phyloP scores from a whole-genome alignment of 2,888 invertebrate genomes.

The Ethmia dodecea region DNA sequence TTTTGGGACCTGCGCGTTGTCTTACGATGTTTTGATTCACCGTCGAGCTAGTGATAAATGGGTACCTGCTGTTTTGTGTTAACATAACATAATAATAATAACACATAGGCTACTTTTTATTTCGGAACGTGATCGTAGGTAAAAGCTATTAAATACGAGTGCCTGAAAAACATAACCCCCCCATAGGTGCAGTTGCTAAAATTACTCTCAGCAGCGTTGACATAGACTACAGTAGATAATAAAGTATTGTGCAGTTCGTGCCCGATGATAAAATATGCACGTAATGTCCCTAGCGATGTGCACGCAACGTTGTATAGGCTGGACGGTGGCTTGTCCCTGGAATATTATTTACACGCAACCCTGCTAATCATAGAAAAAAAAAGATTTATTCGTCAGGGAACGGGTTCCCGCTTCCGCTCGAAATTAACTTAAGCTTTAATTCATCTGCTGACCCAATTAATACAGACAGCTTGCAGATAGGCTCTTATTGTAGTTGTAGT shows the following conservation, averaged over 20 bases:
- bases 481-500: conserved; percentile 19
- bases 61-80: too few relatives aligned
- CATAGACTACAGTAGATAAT: conserved; percentile 87
- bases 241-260: conserved; percentile 21
- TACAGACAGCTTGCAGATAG: conserved; percentile 17
- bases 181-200: conserved; percentile 97
- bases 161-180: conserved; percentile 98
- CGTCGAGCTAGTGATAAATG: too few relatives aligned
- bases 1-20: too few relatives aligned
- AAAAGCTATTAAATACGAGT: too few relatives aligned
- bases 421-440: conserved; percentile 23
- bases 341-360: conserved; percentile 15
- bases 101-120: too few relatives aligned
- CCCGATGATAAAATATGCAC: conserved; percentile 31
- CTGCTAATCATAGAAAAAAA: conserved; percentile 10
- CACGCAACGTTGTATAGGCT: conserved; percentile 22
- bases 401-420: conserved; percentile 13
- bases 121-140: too few relatives aligned
- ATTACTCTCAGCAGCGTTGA: conserved; percentile 89
- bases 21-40: too few relatives aligned
- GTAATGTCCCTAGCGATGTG: conserved; percentile 16
- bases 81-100: too few relatives aligned
- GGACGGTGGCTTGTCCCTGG: conserved; percentile 9
- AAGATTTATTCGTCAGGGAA: conserved; percentile 13
- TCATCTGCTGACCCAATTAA: conserved; percentile 25